phyloP scores from a whole-genome alignment of 2,113 vertebrate genomes.

The Tiliqua scincoides region DNA sequence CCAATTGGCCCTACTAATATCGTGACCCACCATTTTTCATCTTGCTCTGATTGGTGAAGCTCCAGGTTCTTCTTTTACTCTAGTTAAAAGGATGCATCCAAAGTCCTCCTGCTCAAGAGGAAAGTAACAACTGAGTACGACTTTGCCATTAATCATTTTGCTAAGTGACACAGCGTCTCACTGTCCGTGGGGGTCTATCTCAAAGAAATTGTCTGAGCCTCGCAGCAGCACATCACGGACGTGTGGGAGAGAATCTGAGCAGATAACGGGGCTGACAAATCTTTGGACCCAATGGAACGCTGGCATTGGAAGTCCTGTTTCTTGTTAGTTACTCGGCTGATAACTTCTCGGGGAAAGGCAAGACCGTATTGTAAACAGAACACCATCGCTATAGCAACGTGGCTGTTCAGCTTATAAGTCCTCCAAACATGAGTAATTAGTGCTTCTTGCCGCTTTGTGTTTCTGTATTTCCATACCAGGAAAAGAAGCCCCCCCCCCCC shows the following conservation, averaged over 20 bases:
- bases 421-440: slow-evolving; percentile 40
- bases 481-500: not conserved
- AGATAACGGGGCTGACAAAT: not conserved
- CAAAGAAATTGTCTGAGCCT: not conserved
- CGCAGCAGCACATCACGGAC: not conserved
- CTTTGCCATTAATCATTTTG: not conserved
- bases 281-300: not conserved
- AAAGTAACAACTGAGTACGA: not conserved
- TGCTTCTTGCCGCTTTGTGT: not conserved
- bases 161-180: too few relatives aligned
- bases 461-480: slow-evolving; percentile 28
- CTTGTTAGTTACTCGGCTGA: slow-evolving; percentile 13
- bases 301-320: not conserved
- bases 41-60: too few relatives aligned
- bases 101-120: too few relatives aligned
- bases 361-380: slow-evolving; percentile 36
- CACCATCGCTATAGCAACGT: slow-evolving; percentile 23
- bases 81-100: too few relatives aligned
- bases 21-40: too few relatives aligned
- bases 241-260: slow-evolving; percentile 22
- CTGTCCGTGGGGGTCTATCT: not conserved
- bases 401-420: slow-evolving; percentile 41
- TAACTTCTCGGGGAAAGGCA: slow-evolving; percentile 11
- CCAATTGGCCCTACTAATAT: too few relatives aligned
- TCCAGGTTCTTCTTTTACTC: too few relatives aligned